These are phyloP conservation scores for Coelopa pilipes DNA, from an alignment of 2,888 invertebrate genomes.

Conservation along the genomic window DNA sequence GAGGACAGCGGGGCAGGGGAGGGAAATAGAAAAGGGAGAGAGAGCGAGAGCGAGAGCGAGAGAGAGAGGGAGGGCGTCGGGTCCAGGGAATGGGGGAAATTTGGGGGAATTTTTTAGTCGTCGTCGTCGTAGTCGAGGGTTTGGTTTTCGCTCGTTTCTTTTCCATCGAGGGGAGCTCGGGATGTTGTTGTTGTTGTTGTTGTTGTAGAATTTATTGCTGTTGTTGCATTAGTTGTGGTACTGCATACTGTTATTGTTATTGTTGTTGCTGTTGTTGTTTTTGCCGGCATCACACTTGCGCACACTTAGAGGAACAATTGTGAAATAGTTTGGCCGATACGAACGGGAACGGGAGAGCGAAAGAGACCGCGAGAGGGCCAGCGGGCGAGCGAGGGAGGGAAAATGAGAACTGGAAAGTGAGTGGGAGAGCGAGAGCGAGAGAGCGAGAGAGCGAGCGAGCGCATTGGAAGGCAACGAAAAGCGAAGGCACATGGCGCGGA, in stretches of 20 bases:
- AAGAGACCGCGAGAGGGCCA: background rate
- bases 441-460: no score
- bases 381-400: background rate
- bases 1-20: background rate
- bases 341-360: no score
- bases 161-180: background rate
- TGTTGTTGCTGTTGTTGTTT: slow-evolving; percentile 22
- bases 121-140: slow-evolving; percentile 16
- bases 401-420: background rate
- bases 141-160: background rate
- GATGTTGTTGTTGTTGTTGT: background rate
- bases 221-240: slow-evolving; percentile 16
- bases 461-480: no score
- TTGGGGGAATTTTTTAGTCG: slow-evolving; percentile 18
- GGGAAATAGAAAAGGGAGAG: background rate
- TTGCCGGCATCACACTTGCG: slow-evolving; percentile 40
- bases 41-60: background rate
- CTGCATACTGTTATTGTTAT: background rate
- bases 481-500: no score
- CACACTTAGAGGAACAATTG: slow-evolving; percentile 24
- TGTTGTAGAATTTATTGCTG: background rate
- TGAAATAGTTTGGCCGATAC: background rate
- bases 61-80: background rate
- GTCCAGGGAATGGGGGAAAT: slow-evolving; percentile 4
- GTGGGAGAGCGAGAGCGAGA: no score